Evolutionary conservation across 2,113 vertebrate genomes (phyloP), one percentile per base, ranked within the genome.

Genomic region (Menura novaehollandiae): DNA sequence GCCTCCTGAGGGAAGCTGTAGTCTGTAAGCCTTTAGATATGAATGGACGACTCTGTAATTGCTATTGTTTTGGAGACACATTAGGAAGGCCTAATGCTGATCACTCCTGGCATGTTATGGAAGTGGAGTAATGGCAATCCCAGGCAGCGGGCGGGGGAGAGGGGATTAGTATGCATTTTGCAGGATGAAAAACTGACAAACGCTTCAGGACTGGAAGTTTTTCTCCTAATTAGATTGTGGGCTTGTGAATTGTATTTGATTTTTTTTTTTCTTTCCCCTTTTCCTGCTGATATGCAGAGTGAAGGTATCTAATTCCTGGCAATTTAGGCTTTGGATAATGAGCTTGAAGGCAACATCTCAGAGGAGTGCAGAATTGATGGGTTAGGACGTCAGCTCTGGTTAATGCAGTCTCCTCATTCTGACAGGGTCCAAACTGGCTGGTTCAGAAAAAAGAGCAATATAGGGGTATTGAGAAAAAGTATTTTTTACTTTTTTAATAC

Each of bases 1-100:
- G 93, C 86, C 96, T 96, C 93, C 91, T 93, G 95, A 96, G 96
- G 96, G 96, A 96, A 96, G 96, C 46, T 94, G 86, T 59, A 93
- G 93, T 23, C 93, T 96, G 96, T 51, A 92, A 94, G 95, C 88
- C 95, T 88, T 96, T 94, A 91, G 93, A 93, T 91, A 74, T 95
- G 96, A 96, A 94, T 96, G 95, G 96, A 37, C 84, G 91, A 92
- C 68, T 95, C 91, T 60, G 92, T 93, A 96, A 96, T 96, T 96
- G 96, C 96, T 92, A 89, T 96, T 95, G 93, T 97, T 96, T 96
- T 73, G 0, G 75, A 96, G 91, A 30, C 92, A 90, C 96, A 74
- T 93, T 91, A 85, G 93, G 95, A 81, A n/a, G 85, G 91, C 47
- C 93, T 74, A 72, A 88, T 39, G 95, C 95, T 95, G 94, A 94